Evolutionary conservation across 92 coral and sea anemone species (phyloP).

Genomic region (Epizoanthus illoricatus): DNA sequence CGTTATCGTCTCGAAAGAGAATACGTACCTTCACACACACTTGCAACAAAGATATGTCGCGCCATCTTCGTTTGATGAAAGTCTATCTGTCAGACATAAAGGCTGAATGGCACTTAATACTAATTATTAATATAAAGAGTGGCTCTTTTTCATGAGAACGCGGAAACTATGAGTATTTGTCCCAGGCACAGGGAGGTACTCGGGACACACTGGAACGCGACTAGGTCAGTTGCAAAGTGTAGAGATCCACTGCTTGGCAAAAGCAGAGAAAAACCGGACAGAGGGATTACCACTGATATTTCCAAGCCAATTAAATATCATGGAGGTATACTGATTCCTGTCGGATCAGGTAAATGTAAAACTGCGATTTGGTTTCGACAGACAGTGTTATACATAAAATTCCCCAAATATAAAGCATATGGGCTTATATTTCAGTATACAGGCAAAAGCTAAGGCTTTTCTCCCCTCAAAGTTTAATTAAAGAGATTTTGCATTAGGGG

Average conservation of each 20-base stretch:
- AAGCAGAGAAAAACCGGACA: not conserved
- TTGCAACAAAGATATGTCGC: not conserved
- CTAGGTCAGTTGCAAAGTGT: not conserved
- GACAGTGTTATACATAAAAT: no score
- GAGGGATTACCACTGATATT: not conserved
- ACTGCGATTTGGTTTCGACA: not conserved
- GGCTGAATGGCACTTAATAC: no score
- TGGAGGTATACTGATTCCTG: constrained; percentile 23
- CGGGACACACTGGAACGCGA: constrained; percentile 17
- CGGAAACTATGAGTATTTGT: no score
- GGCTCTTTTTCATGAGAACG: no score
- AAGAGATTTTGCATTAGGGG: no score
- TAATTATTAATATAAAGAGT: no score
- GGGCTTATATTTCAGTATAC: no score
- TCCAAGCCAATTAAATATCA: not conserved
- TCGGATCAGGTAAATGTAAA: constrained; percentile 15
- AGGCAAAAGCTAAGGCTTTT: no score
- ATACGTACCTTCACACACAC: not conserved
- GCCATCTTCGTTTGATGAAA: not conserved
- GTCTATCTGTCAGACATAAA: not conserved
- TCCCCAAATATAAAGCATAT: no score
- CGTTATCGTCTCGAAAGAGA: not conserved
- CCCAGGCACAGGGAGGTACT: constrained; percentile 3
- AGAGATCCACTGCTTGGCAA: no score
- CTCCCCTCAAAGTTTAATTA: no score